Percentiles rank a stretch among this genome's conserved stretches.
Conservation (phyloP, 2,888 invertebrate genomes). For the Scaptomyza cyrtandrae region DNA sequence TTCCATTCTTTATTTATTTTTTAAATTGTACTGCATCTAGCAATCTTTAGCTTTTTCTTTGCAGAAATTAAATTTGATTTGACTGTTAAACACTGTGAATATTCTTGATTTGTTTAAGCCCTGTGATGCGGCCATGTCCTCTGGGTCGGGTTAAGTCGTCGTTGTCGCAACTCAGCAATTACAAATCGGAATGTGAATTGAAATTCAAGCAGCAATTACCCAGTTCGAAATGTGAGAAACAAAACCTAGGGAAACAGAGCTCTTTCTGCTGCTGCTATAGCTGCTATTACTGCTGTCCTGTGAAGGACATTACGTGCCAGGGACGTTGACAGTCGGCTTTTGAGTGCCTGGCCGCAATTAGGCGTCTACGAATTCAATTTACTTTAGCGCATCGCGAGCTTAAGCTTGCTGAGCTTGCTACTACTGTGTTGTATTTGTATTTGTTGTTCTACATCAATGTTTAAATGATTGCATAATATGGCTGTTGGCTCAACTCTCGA, state of each 20-base stretch:
- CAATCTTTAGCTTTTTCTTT: constrained; percentile 6
- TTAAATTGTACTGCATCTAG: not conserved
- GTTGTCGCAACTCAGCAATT: constrained; percentile 46
- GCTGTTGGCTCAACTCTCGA: constrained; percentile 18
- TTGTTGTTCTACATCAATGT: constrained; percentile 47
- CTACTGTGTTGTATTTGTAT: constrained; percentile 9
- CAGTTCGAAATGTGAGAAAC: constrained; percentile 59
- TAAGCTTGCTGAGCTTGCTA: constrained; percentile 7
- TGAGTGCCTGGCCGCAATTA: constrained; percentile 74
- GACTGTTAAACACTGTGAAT: constrained; percentile 52
- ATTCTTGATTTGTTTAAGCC: constrained; percentile 15
- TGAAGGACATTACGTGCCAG: constrained; percentile 64
- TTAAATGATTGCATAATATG: constrained; percentile 75
- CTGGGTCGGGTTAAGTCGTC: constrained; percentile 36
- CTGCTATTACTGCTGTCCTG: constrained; percentile 16
- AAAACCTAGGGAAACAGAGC: constrained; percentile 16
- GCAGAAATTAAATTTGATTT: constrained; percentile 51
- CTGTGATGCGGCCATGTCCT: constrained; percentile 5
- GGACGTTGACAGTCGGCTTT: constrained; percentile 62
- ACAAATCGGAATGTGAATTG: constrained; percentile 67
- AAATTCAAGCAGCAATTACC: constrained; percentile 81
- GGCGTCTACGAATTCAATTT: constrained; percentile 77
- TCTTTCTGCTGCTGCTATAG: not conserved
- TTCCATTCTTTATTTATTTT: not conserved
- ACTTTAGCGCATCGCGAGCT: constrained; percentile 45